Evolutionary conservation across 1,140 invertebrate species (phyloP).

Genomic region (Calliopsis andreniformis): DNA sequence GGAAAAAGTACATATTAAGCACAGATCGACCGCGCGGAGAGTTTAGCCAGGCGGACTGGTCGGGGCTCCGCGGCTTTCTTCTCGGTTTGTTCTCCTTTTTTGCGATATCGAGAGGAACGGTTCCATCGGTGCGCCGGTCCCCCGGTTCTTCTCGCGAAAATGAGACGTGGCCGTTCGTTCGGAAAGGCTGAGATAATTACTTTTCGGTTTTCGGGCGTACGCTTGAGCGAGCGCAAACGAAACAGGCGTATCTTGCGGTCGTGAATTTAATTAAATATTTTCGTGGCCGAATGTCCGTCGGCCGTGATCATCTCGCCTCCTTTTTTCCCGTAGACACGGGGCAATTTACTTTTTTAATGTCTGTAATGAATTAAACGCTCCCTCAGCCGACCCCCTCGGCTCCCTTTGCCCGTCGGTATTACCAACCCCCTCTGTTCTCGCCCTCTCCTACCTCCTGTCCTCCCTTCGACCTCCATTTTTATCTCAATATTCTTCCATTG

Average conservation of each 20-base stretch:
- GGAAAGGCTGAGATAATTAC: slow-evolving; percentile 74
- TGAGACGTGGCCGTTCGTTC: slow-evolving; percentile 58
- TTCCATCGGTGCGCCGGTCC: slow-evolving; percentile 47
- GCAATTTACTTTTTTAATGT: slow-evolving; percentile 80
- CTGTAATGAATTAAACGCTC: slow-evolving; percentile 78
- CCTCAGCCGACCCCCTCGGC: slow-evolving; percentile 17
- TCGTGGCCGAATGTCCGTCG: slow-evolving; percentile 75
- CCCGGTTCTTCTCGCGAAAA: slow-evolving; percentile 58
- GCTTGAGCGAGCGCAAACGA: slow-evolving; percentile 61
- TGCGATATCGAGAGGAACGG: slow-evolving; percentile 45
- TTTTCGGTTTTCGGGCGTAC: slow-evolving; percentile 69
- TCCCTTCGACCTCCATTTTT: slow-evolving; percentile 27
- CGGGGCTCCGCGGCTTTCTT: background rate
- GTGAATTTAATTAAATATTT: slow-evolving; percentile 80
- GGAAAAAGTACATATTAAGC: slow-evolving; percentile 14
- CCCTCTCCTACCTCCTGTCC: background rate
- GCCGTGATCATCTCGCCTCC: slow-evolving; percentile 66
- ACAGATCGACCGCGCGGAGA: slow-evolving; percentile 20
- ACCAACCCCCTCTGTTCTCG: slow-evolving; percentile 21
- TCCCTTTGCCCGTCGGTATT: slow-evolving; percentile 35
- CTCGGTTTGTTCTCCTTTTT: background rate
- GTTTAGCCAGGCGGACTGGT: slow-evolving; percentile 5
- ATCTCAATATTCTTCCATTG: slow-evolving; percentile 52
- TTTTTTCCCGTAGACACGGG: slow-evolving; percentile 70
- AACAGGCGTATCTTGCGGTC: slow-evolving; percentile 77